These are phyloP conservation scores for Lordiphosa stackelbergi DNA, from an alignment of 1,140 invertebrate genomes.

Conservation along the genomic window DNA sequence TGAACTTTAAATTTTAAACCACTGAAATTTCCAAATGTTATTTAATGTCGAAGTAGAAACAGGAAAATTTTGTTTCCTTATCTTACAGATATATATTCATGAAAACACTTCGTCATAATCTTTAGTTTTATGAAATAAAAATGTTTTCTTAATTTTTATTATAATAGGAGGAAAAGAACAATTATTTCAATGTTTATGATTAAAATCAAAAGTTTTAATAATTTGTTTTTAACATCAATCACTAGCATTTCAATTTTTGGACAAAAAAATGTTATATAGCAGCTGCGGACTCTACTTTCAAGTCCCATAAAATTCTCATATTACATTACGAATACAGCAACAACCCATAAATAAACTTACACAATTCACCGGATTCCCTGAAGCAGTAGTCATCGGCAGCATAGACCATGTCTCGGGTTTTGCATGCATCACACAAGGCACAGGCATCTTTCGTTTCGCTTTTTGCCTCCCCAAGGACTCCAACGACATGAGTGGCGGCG, in stretches of 20 bases:
- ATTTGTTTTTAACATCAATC: no score
- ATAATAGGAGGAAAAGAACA: no score
- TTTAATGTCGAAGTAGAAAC: background rate
- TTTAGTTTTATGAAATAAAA: no score
- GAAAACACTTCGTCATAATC: no score
- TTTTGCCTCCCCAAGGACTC: constrained; percentile 15
- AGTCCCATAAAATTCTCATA: constrained; percentile 12
- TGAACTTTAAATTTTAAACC: constrained; percentile 11
- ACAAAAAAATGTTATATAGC: no score
- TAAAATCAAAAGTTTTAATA: no score
- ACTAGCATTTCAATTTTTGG: no score
- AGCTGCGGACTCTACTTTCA: no score
- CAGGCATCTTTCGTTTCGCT: background rate
- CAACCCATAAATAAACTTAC: constrained; percentile 41
- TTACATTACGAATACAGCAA: background rate
- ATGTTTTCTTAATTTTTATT: no score
- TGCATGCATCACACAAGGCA: constrained; percentile 54
- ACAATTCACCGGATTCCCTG: constrained; percentile 31
- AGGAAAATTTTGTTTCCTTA: no score
- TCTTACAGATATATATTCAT: no score
- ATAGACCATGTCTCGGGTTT: constrained; percentile 29
- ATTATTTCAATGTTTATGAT: no score
- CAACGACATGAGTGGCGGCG: constrained; percentile 13
- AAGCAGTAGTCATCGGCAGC: constrained; percentile 6
- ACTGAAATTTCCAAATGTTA: background rate